Evolutionary conservation across 2,888 invertebrate species (phyloP).

Genomic region (Eupithecia abbreviata): DNA sequence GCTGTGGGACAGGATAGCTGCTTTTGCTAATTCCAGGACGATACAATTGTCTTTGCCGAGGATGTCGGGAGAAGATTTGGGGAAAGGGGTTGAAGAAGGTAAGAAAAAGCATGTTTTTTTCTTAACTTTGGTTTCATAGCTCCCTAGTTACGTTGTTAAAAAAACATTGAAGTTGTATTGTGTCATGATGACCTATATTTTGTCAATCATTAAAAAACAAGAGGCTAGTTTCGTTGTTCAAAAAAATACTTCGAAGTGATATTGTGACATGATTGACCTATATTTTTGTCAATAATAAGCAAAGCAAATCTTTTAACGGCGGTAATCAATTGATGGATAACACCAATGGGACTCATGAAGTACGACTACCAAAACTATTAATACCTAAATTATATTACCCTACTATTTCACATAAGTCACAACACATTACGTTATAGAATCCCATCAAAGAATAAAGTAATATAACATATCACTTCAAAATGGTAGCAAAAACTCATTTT

Average conservation of each 20-base stretch:
- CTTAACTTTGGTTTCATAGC: background rate
- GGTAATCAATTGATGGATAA: background rate
- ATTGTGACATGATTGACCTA: background rate
- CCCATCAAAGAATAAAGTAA: background rate
- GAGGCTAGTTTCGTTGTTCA: no score
- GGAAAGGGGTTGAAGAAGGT: slow-evolving; percentile 91
- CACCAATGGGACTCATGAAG: background rate
- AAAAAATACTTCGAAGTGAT: no score
- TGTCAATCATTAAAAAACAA: background rate
- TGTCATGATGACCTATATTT: background rate
- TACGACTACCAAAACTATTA: background rate
- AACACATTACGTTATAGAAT: background rate
- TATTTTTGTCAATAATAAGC: background rate
- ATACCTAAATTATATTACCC: background rate
- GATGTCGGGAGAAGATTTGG: slow-evolving; percentile 86
- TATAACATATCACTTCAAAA: background rate
- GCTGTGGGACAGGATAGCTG: slow-evolving; percentile 88
- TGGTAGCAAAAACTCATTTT: background rate
- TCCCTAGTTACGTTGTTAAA: background rate
- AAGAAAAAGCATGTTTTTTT: slow-evolving; percentile 47
- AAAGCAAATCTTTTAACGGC: background rate
- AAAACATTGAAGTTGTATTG: background rate
- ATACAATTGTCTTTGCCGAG: slow-evolving; percentile 90
- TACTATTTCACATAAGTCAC: background rate
- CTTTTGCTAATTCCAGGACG: slow-evolving; percentile 89